A percentile compares a stretch with the other conserved stretches of the same genome.
phyloP scores from a whole-genome alignment of 2,888 invertebrate genomes.

The Cryptocephalus moraei region DNA sequence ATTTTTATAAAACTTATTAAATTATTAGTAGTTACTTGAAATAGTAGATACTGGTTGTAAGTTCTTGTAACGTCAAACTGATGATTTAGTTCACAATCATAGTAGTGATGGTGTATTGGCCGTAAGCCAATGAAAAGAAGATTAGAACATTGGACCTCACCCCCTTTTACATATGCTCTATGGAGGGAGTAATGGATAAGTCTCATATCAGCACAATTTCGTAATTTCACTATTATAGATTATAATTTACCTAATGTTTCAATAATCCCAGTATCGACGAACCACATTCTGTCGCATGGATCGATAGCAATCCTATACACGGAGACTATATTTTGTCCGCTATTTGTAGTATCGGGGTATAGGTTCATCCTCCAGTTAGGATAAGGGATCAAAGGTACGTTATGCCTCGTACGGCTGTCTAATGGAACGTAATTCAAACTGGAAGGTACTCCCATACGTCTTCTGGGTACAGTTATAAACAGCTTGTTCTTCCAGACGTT shows the following conservation, averaged over 20 bases:
- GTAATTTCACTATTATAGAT: background rate
- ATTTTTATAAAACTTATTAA: no score
- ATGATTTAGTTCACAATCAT: no score
- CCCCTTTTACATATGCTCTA: no score
- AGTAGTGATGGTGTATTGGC: no score
- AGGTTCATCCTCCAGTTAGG: slow-evolving; percentile 51
- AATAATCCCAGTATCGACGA: slow-evolving; percentile 64
- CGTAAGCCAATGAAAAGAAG: no score
- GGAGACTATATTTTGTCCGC: slow-evolving; percentile 42
- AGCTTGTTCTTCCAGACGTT: slow-evolving; percentile 54
- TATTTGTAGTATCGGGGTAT: slow-evolving; percentile 31
- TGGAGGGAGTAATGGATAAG: no score
- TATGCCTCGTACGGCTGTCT: slow-evolving; percentile 29
- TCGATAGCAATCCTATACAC: slow-evolving; percentile 65
- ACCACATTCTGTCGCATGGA: slow-evolving; percentile 65
- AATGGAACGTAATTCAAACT: slow-evolving; percentile 39
- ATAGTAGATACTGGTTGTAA: no score
- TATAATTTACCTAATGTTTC: slow-evolving; percentile 45
- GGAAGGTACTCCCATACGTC: slow-evolving; percentile 48
- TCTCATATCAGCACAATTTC: background rate
- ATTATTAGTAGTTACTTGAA: no score
- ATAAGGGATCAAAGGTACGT: slow-evolving; percentile 47
- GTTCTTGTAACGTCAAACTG: no score
- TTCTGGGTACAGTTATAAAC: slow-evolving; percentile 62
- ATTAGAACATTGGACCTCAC: no score